These are phyloP conservation scores for Abscondita cerata DNA, from an alignment of 2,888 invertebrate species.

Conservation along the genomic window DNA sequence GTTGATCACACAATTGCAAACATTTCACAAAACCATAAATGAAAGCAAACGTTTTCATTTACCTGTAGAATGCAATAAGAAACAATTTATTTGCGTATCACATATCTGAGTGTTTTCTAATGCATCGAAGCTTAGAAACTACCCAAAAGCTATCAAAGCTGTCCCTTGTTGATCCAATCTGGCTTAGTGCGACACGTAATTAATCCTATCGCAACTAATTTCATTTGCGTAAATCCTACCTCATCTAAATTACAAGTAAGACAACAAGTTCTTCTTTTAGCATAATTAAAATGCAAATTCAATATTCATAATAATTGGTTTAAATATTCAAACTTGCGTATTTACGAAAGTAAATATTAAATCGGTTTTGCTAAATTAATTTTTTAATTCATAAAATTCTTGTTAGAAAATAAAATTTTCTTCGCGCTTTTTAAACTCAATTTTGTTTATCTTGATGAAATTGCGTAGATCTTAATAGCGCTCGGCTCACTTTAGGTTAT, in stretches of 20 bases:
- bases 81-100: constrained; percentile 26
- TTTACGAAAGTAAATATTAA: no score
- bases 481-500: no score
- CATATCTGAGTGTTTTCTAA: constrained; percentile 25
- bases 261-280: background rate
- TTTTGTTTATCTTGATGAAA: no score
- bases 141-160: constrained; percentile 29
- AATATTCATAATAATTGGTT: background rate
- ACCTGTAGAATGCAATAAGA: no score
- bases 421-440: background rate
- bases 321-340: background rate
- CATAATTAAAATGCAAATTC: background rate
- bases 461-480: no score
- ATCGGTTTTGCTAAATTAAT: no score
- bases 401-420: background rate
- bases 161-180: constrained; percentile 30
- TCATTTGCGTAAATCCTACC: constrained; percentile 29
- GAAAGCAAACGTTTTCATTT: no score
- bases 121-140: constrained; percentile 27
- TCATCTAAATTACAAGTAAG: constrained; percentile 22
- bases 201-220: constrained; percentile 31
- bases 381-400: no score
- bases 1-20: no score
- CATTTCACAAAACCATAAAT: no score
- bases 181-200: constrained; percentile 29